Evolutionary conservation across 2,113 vertebrate species (phyloP), one percentile per base, ranked within the genome.

Genomic region (Clarias magur): DNA sequence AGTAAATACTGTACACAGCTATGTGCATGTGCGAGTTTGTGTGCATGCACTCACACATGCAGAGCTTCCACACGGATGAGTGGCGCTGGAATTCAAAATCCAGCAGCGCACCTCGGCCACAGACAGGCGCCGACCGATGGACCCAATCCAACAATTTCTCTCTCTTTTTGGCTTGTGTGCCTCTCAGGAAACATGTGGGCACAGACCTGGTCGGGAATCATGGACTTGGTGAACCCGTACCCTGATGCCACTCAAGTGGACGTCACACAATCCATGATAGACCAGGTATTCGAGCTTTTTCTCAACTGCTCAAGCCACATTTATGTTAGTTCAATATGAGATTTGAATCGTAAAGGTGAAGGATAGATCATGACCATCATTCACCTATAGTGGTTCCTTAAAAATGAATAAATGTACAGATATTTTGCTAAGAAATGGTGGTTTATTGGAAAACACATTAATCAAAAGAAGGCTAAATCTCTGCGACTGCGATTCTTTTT

Each of bases 121-220:
- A 23, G n/a, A 38, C 27, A 65, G 89, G 65, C 10, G 72, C 73
- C 72, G 53, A 78, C 53, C 53, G 11, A 21, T 59, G 12, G 23
- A 59, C 62, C 53, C n/a, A 25, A 42, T 27, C 68, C 63, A 82
- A 83, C 56, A 63, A 16, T 8, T 72, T 76, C 0, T 17, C 17
- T 59, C 75, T 42, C 53, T 88, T 16, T 89, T 9, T 76, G 48
- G 86, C 60, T 91, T 30, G 90, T 16, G 34, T 75, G 0, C 82
- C 90, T 91, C 92, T 87, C 89, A 99, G 98, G 98, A 48, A 99
- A 99, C 95, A 99, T 99, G 99, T 99, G 99, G 99, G 98, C 97
- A 0, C 98, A 99, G 91, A 97, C 96, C 0, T 99, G 98, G 99
- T 97, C 97, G 83, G 97, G 96, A 76, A 96, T 99, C 90, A 99